phyloP scores from a whole-genome alignment of 35 echinoderm and acorn worm species.

The Strongylocentrotus purpuratus region DNA sequence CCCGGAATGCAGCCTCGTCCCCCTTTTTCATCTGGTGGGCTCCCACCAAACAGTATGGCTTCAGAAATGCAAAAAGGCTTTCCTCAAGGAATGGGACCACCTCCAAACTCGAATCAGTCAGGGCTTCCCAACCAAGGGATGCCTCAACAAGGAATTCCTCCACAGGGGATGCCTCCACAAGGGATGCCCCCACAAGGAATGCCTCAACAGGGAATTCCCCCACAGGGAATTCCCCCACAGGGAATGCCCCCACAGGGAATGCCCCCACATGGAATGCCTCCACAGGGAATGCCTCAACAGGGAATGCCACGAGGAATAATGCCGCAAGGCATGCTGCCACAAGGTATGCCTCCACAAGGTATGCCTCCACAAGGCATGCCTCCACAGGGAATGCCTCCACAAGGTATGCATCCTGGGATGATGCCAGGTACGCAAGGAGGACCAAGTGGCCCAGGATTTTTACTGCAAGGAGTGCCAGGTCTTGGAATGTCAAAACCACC shows the following conservation, averaged over 20 bases:
- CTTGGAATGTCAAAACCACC: neutral
- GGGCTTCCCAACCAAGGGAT: neutral
- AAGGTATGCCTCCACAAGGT: neutral
- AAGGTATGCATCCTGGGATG: neutral
- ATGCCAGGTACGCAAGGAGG: conserved; percentile 8
- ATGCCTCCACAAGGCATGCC: neutral
- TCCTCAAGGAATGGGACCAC: conserved; percentile 6
- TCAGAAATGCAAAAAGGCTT: conserved; percentile 1
- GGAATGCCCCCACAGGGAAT: neutral
- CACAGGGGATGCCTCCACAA: neutral
- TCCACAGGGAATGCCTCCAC: conserved; percentile 25
- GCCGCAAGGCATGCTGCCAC: neutral
- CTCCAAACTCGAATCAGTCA: neutral
- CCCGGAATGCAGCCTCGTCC: neutral
- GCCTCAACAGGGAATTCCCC: neutral
- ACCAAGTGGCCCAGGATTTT: neutral
- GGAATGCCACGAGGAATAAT: neutral
- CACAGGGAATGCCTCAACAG: neutral
- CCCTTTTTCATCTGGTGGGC: neutral
- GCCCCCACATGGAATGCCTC: conserved; percentile 35
- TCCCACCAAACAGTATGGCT: conserved; percentile 18
- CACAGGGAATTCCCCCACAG: neutral
- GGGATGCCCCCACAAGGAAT: neutral
- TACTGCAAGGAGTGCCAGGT: conserved; percentile 3
- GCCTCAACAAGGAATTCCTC: neutral